Conservation (phyloP, 2,888 invertebrate species). For the Tetragnatha montana region DNA sequence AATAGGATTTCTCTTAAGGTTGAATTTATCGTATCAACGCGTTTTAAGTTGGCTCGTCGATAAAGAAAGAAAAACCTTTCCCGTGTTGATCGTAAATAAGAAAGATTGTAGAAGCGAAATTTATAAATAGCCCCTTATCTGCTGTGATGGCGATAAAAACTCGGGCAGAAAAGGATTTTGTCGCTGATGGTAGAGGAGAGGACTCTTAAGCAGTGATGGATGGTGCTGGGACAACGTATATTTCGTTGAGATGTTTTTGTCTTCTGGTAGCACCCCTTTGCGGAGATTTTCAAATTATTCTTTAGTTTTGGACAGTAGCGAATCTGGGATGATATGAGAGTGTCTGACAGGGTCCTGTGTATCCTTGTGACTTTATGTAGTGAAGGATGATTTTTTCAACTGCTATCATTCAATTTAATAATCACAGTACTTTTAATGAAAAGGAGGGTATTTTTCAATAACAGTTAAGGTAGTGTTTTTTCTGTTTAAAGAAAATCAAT, state of each 20-base stretch:
- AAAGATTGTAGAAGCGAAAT: neutral
- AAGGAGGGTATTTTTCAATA: too few species aligned
- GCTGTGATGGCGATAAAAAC: neutral
- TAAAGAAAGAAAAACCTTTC: neutral
- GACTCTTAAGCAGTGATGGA: neutral
- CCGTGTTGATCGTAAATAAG: slow-evolving; percentile 3
- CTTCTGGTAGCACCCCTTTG: neutral
- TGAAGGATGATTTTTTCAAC: too few species aligned
- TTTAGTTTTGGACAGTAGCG: too few species aligned
- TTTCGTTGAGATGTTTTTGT: neutral
- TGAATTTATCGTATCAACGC: slow-evolving; percentile 7
- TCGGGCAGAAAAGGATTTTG: neutral
- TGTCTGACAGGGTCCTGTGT: too few species aligned
- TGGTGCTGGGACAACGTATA: neutral
- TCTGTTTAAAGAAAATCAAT: too few species aligned
- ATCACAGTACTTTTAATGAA: too few species aligned
- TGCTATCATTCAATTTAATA: too few species aligned
- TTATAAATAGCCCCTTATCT: neutral
- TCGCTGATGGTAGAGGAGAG: neutral
- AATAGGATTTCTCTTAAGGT: neutral
- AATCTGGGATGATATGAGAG: too few species aligned
- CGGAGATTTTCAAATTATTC: too few species aligned
- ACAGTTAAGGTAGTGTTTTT: too few species aligned
- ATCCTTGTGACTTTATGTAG: too few species aligned
- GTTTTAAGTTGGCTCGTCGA: neutral